These are phyloP conservation scores for Altica lythri DNA, from an alignment of 2,888 invertebrate genomes.

Conservation along the genomic window DNA sequence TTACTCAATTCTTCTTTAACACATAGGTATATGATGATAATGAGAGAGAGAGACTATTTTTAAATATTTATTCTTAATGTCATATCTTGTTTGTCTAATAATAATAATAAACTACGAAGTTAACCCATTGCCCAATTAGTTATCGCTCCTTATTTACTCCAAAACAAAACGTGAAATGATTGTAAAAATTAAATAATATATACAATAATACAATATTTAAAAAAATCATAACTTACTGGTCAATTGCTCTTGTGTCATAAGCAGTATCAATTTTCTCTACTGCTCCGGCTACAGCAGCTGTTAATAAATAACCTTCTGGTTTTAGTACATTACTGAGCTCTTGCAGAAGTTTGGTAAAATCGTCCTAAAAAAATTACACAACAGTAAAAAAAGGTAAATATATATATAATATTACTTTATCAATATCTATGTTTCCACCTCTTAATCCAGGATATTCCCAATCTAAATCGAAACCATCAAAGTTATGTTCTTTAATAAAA, in stretches of 20 bases:
- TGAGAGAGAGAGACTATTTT: too few relatives aligned
- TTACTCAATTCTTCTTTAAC: too few relatives aligned
- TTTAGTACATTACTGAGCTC: constrained; percentile 39
- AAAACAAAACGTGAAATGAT: too few relatives aligned
- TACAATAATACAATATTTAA: too few relatives aligned
- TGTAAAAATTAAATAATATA: too few relatives aligned
- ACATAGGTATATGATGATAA: too few relatives aligned
- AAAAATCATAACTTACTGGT: constrained; percentile 41
- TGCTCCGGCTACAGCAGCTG: constrained; percentile 45
- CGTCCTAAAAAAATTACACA: constrained; percentile 40
- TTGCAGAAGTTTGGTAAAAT: constrained; percentile 40
- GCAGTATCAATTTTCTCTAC: constrained; percentile 39
- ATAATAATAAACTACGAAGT: too few relatives aligned
- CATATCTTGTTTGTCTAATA: too few relatives aligned
- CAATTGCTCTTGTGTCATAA: constrained; percentile 41
- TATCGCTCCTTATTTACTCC: too few relatives aligned
- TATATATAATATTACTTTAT: constrained; percentile 31
- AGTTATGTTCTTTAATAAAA: constrained; percentile 60
- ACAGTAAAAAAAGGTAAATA: not conserved
- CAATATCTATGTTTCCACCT: constrained; percentile 32
- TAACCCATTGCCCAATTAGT: too few relatives aligned
- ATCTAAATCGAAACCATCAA: constrained; percentile 82
- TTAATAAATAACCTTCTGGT: constrained; percentile 39
- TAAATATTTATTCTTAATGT: too few relatives aligned
- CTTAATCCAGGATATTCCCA: constrained; percentile 80